These are phyloP conservation scores for Ptychoptera contaminata DNA, from an alignment of 2,888 invertebrate genomes.

Conservation along the genomic window DNA sequence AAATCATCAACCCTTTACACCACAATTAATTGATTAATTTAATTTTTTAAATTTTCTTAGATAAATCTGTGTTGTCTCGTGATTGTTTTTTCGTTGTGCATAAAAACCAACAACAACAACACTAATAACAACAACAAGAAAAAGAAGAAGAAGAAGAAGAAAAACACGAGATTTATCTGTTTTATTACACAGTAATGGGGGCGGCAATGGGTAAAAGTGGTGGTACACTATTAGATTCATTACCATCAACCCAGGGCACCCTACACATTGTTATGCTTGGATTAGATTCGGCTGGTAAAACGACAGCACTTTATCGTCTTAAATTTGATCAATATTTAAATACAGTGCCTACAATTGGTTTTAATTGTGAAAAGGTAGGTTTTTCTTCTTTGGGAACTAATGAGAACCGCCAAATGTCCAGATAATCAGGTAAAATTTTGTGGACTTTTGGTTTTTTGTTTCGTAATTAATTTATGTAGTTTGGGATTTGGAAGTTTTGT, in stretches of 20 bases:
- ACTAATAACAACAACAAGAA: no score
- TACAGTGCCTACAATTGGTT: constrained; percentile 93
- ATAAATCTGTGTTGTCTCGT: no score
- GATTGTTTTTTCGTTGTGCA: no score
- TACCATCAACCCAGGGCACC: constrained; percentile 39
- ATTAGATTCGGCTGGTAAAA: constrained; percentile 92
- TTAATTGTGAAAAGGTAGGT: constrained; percentile 90
- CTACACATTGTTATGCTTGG: constrained; percentile 95
- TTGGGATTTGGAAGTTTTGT: no score
- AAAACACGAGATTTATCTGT: no score
- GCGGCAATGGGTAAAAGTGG: constrained; percentile 30
- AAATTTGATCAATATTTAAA: constrained; percentile 97
- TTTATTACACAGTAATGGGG: constrained; percentile 24
- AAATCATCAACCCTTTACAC: no score
- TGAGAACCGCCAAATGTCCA: constrained; percentile 78
- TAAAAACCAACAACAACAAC: no score
- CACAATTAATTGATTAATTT: no score
- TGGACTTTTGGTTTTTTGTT: no score
- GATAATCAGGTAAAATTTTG: constrained; percentile 45
- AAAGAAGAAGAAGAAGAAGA: no score
- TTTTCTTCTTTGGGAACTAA: constrained; percentile 84
- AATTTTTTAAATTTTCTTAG: no score
- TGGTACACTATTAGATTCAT: constrained; percentile 25
- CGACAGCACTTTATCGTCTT: constrained; percentile 87
- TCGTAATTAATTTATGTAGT: no score